Evolutionary conservation across 2,113 vertebrate species (phyloP).

Genomic region (Psilopogon haemacephalus): DNA sequence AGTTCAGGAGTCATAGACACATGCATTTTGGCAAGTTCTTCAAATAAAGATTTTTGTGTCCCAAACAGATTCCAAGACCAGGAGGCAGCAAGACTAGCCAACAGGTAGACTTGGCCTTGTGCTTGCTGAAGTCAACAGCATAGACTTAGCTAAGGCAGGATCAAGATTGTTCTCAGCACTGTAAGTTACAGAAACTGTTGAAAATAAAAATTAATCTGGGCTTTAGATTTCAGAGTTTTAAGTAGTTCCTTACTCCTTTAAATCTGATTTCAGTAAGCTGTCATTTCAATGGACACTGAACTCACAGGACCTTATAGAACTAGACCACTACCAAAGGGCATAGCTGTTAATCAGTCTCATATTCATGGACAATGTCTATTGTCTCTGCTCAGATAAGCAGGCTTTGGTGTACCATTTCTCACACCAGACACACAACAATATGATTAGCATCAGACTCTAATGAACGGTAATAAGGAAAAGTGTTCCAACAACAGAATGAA

Average conservation of each 20-base stretch:
- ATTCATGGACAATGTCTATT: constrained; percentile 36
- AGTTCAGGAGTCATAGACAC: not conserved
- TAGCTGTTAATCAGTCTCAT: not conserved
- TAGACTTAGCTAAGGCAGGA: not conserved
- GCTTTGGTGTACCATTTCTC: constrained; percentile 32
- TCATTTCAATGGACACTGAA: not conserved
- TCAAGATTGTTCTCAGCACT: not conserved
- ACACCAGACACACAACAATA: constrained; percentile 12
- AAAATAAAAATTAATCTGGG: not conserved
- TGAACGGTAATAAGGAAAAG: constrained; percentile 56
- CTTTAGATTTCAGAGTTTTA: not conserved
- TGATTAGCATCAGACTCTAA: constrained; percentile 42
- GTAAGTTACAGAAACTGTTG: not conserved
- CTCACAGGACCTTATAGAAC: not conserved
- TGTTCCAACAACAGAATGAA: constrained; percentile 42
- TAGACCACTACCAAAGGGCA: constrained; percentile 4
- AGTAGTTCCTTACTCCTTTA: constrained; percentile 7
- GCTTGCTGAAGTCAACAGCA: not conserved
- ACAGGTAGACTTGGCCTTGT: not conserved
- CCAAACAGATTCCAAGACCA: not conserved
- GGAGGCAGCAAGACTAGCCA: not conserved
- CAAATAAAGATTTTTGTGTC: not conserved
- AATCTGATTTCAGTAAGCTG: not conserved
- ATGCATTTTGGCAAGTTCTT: not conserved
- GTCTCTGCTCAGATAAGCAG: constrained; percentile 23